Base-by-base conservation (phyloP, 2,888 invertebrate species). In the Tetragonula carbonaria region DNA sequence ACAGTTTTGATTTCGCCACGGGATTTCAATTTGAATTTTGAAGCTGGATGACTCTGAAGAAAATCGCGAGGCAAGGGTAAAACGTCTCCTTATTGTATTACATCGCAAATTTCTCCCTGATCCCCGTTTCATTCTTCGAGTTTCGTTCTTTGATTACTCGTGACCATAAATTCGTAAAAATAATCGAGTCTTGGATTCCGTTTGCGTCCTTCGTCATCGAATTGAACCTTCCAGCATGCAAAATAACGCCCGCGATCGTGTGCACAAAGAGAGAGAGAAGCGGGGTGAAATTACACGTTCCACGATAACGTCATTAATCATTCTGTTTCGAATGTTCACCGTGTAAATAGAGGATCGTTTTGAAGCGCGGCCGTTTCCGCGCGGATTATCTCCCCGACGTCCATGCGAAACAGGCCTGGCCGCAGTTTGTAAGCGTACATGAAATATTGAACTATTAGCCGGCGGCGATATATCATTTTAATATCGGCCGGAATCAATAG, bases 281-380 rank as follows among this genome's bases (percentile, higher is more conserved):
- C 3, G 23, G 53, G 11, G 74, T 66, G 67, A 73, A 76, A 79
- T 85, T 85, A 85, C 73, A 75, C 83, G 75, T 79, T 83, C 66
- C 84, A 79, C 78, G 83, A 76, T 85, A 79, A 83, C 68, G 75
- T 83, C 84, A 85, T 85, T 79, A 85, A 85, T 85, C 84, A 85
- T 85, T 78, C 76, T 76, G 83, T 83, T 85, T 83, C 84, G 84
- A 79, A 83, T 85, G 83, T 79, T 76, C 78, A n/a, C 16, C 75
- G 78, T 75, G 78, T 83, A 85, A 85, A 85, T 85, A 83, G 84
- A 78, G 83, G 84, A 85, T 83, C 84, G 73, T 85, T 85, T 76
- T 73, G 84, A 74, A 76, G 67, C 83, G 59, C 45, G 62, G 74
- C 66, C 75, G 75, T 78, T 75, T 75, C 78, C 67, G 78, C 63